Percentiles rank a stretch among this genome's conserved stretches.
These are phyloP conservation scores for Syrmaticus mikado DNA, from an alignment of 2,113 vertebrate species.

Conservation along the genomic window DNA sequence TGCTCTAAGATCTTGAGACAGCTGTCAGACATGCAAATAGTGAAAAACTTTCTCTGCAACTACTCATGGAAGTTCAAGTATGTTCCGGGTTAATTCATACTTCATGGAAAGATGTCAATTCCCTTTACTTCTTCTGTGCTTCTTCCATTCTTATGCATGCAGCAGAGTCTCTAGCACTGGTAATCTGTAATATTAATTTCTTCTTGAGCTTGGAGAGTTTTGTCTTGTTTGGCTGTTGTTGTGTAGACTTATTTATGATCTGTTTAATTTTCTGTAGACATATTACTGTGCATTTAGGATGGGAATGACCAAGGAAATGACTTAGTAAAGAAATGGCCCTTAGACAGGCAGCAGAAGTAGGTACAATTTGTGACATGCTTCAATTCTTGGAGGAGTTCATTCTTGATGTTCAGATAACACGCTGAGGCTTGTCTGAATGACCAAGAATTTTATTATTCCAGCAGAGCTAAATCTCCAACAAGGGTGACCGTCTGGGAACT, in stretches of 20 bases:
- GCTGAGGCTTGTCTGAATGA: background rate
- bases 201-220: background rate
- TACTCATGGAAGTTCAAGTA: background rate
- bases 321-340: background rate
- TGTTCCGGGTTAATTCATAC: background rate
- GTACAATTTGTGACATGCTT: background rate
- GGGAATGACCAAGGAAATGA: background rate
- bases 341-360: background rate
- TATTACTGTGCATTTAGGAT: background rate
- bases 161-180: background rate
- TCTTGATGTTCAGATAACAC: background rate
- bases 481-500: background rate
- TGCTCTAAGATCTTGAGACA: background rate
- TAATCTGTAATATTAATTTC: background rate
- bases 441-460: background rate
- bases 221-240: background rate
- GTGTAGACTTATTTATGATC: background rate
- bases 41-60: background rate
- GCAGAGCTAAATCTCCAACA: background rate
- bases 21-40: background rate
- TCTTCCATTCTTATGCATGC: background rate
- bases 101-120: background rate
- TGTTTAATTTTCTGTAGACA: background rate
- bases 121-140: background rate
- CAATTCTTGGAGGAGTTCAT: background rate